Evolutionary conservation across 2,797 vertebrate genomes (phyloP).

Genomic region (Tangara arthus): DNA sequence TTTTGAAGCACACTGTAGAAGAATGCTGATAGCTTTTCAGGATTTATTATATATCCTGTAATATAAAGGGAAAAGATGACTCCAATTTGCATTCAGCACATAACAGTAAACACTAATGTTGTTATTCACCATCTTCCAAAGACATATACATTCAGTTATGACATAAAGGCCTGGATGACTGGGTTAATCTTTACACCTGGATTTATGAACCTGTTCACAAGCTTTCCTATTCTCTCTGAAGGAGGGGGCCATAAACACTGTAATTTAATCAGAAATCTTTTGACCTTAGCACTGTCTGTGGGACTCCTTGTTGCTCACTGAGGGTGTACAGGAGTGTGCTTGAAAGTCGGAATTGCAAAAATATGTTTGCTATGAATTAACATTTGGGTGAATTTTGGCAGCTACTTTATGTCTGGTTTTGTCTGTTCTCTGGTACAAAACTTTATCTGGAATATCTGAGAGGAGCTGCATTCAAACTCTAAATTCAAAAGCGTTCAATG

Average conservation of each 20-base stretch:
- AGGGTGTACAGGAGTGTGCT: fast-evolving
- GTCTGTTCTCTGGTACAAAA: neutral
- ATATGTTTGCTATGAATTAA: neutral
- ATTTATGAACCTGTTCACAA: neutral
- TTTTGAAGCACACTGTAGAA: neutral
- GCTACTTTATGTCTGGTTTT: neutral
- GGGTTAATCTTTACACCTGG: neutral
- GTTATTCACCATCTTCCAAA: neutral
- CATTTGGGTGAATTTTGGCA: neutral
- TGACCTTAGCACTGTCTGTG: neutral
- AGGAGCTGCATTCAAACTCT: neutral
- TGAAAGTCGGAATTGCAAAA: neutral
- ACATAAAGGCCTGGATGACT: neutral
- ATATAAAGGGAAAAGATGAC: neutral
- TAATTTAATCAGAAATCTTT: neutral
- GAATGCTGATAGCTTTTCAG: neutral
- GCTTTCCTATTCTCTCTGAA: neutral
- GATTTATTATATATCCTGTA: neutral
- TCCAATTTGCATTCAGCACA: neutral
- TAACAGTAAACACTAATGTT: neutral
- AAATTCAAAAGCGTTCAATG: neutral
- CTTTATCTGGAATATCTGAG: neutral
- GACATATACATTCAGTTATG: neutral
- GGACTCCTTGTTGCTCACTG: neutral
- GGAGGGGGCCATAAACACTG: neutral